phyloP scores from a whole-genome alignment of 2,888 invertebrate genomes.

The Tetragnatha montana region DNA sequence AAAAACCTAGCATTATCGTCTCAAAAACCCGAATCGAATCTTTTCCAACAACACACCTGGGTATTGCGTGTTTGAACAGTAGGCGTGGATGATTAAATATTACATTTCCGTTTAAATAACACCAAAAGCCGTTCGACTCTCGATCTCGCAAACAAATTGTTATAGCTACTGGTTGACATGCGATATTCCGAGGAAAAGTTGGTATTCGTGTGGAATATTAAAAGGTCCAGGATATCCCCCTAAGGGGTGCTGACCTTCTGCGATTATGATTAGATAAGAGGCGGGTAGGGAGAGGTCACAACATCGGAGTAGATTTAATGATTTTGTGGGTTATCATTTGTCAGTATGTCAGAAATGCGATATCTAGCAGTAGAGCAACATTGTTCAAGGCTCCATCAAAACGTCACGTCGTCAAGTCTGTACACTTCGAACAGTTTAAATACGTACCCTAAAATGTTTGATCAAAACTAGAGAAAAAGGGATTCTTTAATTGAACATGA shows the following conservation, averaged over 20 bases:
- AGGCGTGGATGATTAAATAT: neutral
- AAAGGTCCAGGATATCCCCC: neutral
- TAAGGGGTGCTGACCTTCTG: constrained; percentile 1
- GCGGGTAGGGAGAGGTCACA: neutral
- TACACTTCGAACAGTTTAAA: too few species aligned
- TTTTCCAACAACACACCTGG: neutral
- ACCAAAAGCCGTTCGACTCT: neutral
- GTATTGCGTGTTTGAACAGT: neutral
- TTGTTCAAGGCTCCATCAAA: too few species aligned
- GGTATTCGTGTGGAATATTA: neutral
- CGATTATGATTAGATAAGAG: constrained; percentile 7
- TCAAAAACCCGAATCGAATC: neutral
- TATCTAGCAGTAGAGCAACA: too few species aligned
- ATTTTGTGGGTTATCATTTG: neutral
- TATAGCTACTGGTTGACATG: neutral
- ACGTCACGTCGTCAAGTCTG: too few species aligned
- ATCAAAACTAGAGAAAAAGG: too few species aligned
- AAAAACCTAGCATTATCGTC: too few species aligned
- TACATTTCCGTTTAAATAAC: neutral
- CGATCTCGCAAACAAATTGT: neutral
- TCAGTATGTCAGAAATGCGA: neutral
- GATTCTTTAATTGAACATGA: too few species aligned
- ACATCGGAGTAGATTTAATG: neutral
- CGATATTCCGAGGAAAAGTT: neutral
- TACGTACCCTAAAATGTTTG: too few species aligned